Percentiles rank a stretch among this genome's conserved stretches.
phyloP scores from a whole-genome alignment of 1,140 invertebrate genomes.

The Drosophila teissieri region DNA sequence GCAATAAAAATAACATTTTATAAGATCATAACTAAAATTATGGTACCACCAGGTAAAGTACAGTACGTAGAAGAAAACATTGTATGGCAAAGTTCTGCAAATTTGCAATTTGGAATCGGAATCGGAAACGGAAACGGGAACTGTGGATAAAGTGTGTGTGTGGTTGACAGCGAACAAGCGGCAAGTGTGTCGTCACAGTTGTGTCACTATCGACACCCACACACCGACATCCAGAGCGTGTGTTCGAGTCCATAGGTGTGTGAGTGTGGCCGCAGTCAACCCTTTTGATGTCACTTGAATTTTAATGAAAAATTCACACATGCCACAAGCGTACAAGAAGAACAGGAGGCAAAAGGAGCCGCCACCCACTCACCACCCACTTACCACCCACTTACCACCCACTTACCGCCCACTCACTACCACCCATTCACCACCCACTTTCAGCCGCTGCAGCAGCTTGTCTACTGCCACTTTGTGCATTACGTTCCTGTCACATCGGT shows the following conservation, averaged over 20 bases:
- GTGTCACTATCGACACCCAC: slow-evolving; percentile 78
- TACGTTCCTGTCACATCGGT: slow-evolving; percentile 55
- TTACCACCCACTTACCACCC: neutral
- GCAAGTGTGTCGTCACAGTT: slow-evolving; percentile 81
- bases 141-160: slow-evolving; percentile 14
- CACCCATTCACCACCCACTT: neutral
- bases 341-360: slow-evolving; percentile 32
- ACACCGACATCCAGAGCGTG: slow-evolving; percentile 20
- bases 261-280: slow-evolving; percentile 64
- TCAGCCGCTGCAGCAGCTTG: neutral
- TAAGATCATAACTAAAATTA: no score
- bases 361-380: neutral
- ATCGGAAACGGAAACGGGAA: neutral
- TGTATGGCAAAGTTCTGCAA: neutral
- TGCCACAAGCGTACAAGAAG: slow-evolving; percentile 76
- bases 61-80: neutral
- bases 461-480: slow-evolving; percentile 36
- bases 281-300: slow-evolving; percentile 83
- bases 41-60: no score
- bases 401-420: neutral
- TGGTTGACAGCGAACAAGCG: slow-evolving; percentile 70
- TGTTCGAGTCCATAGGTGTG: slow-evolving; percentile 2
- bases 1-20: no score
- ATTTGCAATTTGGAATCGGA: neutral
- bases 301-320: slow-evolving; percentile 84